phyloP scores from a whole-genome alignment of 2,797 vertebrate genomes.

The Onychomys leucogaster region DNA sequence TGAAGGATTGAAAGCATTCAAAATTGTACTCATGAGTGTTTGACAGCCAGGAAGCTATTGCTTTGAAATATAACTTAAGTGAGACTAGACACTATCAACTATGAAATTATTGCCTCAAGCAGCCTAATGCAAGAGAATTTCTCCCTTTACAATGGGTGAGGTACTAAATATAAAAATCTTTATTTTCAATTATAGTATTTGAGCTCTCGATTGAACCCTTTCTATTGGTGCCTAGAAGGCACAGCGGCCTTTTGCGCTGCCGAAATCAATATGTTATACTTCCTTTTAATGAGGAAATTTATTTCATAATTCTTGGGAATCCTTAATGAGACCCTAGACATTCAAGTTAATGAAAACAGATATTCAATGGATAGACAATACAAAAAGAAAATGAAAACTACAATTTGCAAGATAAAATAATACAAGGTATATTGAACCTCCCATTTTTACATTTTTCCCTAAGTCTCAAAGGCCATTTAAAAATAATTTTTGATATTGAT shows the following conservation, averaged over 20 bases:
- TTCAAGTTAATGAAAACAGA: not conserved
- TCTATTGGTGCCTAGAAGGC: constrained; percentile 24
- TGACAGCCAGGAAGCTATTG: constrained; percentile 51
- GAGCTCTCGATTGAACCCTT: constrained; percentile 51
- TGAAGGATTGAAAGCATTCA: constrained; percentile 67
- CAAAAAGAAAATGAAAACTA: not conserved
- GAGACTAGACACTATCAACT: not conserved
- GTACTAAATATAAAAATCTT: constrained; percentile 64
- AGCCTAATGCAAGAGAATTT: constrained; percentile 54
- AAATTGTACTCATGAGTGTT: constrained; percentile 63
- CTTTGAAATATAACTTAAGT: constrained; percentile 68
- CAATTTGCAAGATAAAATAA: constrained; percentile 41
- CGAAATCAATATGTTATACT: constrained; percentile 63
- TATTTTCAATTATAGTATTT: constrained; percentile 73
- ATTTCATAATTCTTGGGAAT: constrained; percentile 14
- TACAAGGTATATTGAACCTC: not conserved
- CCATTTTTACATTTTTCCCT: not conserved
- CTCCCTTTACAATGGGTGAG: constrained; percentile 11
- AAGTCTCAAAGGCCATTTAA: not conserved
- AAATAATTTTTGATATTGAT: constrained; percentile 12
- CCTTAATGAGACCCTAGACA: not conserved
- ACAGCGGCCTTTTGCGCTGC: not conserved
- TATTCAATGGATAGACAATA: not conserved
- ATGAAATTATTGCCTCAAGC: constrained; percentile 60
- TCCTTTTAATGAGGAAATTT: constrained; percentile 41